Conservation (phyloP, 2,888 invertebrate species). For the Stictocephala bisonia region DNA sequence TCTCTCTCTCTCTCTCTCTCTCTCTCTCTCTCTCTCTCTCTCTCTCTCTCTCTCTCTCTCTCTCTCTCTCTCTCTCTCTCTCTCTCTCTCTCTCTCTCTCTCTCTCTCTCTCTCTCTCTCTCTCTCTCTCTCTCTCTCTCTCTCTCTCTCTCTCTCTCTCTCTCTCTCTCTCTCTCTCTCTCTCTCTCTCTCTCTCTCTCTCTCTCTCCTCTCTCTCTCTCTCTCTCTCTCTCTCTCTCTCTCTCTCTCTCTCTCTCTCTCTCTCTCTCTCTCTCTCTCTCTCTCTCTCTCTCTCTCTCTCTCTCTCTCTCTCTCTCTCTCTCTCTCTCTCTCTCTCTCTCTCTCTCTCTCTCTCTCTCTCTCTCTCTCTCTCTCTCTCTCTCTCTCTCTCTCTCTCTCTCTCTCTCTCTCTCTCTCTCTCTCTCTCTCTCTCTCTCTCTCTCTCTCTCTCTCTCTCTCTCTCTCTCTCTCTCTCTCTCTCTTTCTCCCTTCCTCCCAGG, state of each 20-base stretch:
- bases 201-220: conserved; percentile 13
- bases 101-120: conserved; percentile 13
- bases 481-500: too few relatives aligned
- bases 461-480: too few relatives aligned
- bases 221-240: conserved; percentile 13
- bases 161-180: conserved; percentile 13
- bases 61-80: conserved; percentile 8
- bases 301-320: conserved; percentile 13
- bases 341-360: conserved; percentile 13
- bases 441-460: too few relatives aligned
- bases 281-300: conserved; percentile 13
- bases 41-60: conserved; percentile 13
- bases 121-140: conserved; percentile 13
- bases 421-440: too few relatives aligned
- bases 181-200: conserved; percentile 13
- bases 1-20: conserved; percentile 5
- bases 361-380: conserved; percentile 13
- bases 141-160: conserved; percentile 13
- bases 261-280: conserved; percentile 13
- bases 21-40: conserved; percentile 13
- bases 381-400: conserved; percentile 13
- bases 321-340: conserved; percentile 9
- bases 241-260: conserved; percentile 13
- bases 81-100: conserved; percentile 13
- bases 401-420: too few relatives aligned